Base-by-base conservation (phyloP, 2,888 invertebrate genomes). In the Tiliacea aurago region DNA sequence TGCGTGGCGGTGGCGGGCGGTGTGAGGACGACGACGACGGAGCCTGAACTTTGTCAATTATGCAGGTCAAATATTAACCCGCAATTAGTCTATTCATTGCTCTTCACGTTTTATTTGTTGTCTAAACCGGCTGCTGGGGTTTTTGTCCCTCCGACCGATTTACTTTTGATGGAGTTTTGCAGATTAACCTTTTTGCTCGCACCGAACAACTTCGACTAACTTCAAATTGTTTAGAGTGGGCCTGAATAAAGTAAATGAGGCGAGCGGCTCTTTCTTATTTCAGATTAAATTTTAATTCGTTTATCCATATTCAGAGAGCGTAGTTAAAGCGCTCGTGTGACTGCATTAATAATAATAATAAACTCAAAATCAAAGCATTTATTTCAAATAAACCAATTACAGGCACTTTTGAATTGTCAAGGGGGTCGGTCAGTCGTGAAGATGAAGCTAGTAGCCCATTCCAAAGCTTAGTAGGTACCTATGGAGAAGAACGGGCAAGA, bases 31-130 rank as follows among this genome's bases (percentile, higher is more conserved):
- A 37, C 37, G 61, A 67, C 68, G 67, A 63, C 47, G 61, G 70
- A 66, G 7, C 72, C 85, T 73, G 73, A 67, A 91, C 91, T 93
- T 92, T 86, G 84, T 84, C 91, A 91, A 92, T 92, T 90, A 91
- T 81, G 80, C 87, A 82, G 78, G 80, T 88, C 88, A 88, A 90
- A 90, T 89, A 92, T 91, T 89, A 89, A 87, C 84, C 89, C 80
- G 80, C 83, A 75, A 78, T 78, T 90, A 89, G 91, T 92, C 84
- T 91, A 91, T 91, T 91, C 92, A 91, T 90, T 88, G 89, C 83
- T 86, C 82, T 84, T 82, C 76, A 73, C 87, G 80, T 88, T 88
- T 88, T 90, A 89, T 90, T 90, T 87, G 88, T 89, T 86, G 87
- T 87, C 80, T 87, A 83, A 89, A 64, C 86, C 79, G 78, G 47